Conservation (phyloP, 2,113 vertebrate species). For the Regulus satrapa region DNA sequence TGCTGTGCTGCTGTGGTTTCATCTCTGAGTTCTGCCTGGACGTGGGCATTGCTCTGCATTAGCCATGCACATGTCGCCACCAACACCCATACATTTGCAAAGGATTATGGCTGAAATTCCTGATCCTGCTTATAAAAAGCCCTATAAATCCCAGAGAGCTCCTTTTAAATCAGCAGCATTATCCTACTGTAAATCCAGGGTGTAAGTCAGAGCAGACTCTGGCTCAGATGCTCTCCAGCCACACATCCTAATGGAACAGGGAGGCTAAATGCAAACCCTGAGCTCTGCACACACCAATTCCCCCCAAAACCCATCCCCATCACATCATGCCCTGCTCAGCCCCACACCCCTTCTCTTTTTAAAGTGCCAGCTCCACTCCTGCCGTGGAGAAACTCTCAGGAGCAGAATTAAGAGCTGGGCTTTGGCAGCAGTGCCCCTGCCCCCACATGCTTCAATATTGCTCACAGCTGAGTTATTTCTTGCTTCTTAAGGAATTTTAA, state of each 20-base stretch:
- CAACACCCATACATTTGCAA: not conserved
- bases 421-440: not conserved
- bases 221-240: not conserved
- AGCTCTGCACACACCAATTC: rapidly evolving
- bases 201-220: not conserved
- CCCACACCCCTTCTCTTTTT: not conserved
- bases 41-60: not conserved
- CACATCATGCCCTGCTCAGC: not conserved
- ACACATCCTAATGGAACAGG: rapidly evolving
- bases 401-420: not conserved
- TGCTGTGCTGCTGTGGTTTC: not conserved
- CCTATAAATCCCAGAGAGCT: not conserved
- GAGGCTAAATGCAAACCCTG: not conserved
- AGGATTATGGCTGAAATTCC: not conserved
- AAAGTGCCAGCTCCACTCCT: not conserved
- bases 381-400: not conserved
- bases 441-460: not conserved
- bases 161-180: not conserved
- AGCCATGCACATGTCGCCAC: not conserved
- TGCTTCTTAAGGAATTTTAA: conserved; percentile 42
- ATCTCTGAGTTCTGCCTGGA: rapidly evolving
- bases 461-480: conserved; percentile 60
- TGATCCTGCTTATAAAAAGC: conserved; percentile 29
- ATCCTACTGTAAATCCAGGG: not conserved
- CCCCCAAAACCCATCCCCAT: not conserved